Conservation (phyloP, 2,113 vertebrate species). For the Dicentrarchus labrax region DNA sequence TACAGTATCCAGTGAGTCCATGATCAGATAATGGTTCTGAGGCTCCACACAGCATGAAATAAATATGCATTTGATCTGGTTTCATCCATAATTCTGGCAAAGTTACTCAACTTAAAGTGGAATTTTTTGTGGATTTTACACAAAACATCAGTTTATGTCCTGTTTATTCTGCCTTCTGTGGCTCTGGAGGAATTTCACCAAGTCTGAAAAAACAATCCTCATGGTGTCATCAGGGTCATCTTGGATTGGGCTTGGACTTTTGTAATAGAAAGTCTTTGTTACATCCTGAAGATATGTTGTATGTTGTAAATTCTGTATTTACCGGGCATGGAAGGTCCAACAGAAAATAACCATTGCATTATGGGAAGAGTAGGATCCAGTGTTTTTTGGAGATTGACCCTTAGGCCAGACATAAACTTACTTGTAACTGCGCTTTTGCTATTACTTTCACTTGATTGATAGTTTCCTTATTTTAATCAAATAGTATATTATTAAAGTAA, state of each 20-base stretch:
- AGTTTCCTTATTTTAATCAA: not conserved
- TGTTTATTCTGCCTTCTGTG: no score
- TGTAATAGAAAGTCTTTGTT: not conserved
- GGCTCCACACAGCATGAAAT: not conserved
- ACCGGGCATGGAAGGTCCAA: not conserved
- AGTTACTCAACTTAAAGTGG: not conserved
- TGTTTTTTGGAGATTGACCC: not conserved
- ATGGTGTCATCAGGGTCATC: not conserved
- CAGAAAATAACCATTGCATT: not conserved
- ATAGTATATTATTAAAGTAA: no score
- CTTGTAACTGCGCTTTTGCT: no score
- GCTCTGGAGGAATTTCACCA: not conserved
- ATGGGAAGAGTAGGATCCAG: not conserved
- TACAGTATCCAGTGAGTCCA: no score
- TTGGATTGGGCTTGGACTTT: not conserved
- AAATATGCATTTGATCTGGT: not conserved
- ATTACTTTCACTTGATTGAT: not conserved
- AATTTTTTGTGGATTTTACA: not conserved
- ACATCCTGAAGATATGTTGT: not conserved
- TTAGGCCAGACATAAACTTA: no score
- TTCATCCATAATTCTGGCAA: not conserved
- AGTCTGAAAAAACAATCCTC: not conserved
- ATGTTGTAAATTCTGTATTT: not conserved
- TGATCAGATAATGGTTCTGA: no score
- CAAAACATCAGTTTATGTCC: not conserved